Evolutionary conservation across 1,140 invertebrate genomes (phyloP), one percentile per base, ranked within the genome.

Genomic region (Babylonia areolata): DNA sequence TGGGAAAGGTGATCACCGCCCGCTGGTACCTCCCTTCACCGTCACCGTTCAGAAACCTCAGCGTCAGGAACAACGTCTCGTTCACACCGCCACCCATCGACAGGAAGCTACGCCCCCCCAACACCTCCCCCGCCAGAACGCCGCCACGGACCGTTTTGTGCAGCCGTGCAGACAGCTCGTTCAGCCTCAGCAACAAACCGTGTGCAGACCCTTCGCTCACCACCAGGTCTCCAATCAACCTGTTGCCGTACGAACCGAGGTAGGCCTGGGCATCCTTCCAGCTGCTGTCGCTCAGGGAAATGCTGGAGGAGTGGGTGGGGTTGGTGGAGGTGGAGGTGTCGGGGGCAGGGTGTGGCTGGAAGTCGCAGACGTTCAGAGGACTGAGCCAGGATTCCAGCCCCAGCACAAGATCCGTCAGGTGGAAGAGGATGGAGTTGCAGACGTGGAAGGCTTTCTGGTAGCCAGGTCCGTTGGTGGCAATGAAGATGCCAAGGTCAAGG

Each of bases 301-400:
- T 5, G 17, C 0, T 28, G 17, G 15, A 11, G 17, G 5, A 64
- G 20, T 64, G 28, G 2, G 5, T 0, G 6, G 42, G 23, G 46
- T 20, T 64, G 6, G 69, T 42, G 33, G 58, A 12, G 35, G n/a
- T 88, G 81, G 20, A 81, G 23, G 85, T 86, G 89, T 23, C 81
- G 88, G n/a, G n/a, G n/a, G n/a, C n/a, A n/a, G n/a, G n/a, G n/a
- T n/a, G n/a, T 75, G 79, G 46, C 3, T 87, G 89, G 79, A 85
- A 90, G 9, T 28, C 35, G 85, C 90, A 90, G 9, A 75, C 85
- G 31, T 80, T 86, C 20, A 84, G 54, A 3, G 31, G 33, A 71
- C 88, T 87, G 9, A 90, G 42, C 90, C 90, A 90, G 15, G 89
- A 87, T 37, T 87, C 77, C 33, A 75, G 80, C 33, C 86, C 88